A percentile compares a stretch with the other conserved stretches of the same genome.
These are phyloP conservation scores for Bucorvus abyssinicus DNA, from an alignment of 2,797 vertebrate species.

Conservation along the genomic window DNA sequence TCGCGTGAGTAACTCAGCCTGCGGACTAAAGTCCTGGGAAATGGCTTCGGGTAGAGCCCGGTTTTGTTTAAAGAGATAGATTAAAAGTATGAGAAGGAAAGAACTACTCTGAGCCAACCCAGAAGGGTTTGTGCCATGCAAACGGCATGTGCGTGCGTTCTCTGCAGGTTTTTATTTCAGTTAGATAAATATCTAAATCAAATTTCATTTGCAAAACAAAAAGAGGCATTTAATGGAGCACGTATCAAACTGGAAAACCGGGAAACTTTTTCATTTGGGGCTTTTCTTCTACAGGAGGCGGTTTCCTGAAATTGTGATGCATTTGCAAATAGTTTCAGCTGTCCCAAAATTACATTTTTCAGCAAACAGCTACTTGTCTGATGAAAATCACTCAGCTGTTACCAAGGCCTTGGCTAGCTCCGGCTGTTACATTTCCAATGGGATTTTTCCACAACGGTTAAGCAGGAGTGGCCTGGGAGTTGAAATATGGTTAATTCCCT, in stretches of 20 bases:
- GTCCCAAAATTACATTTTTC: constrained; percentile 63
- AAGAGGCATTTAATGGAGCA: constrained; percentile 3
- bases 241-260: background rate
- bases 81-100: constrained; percentile 15
- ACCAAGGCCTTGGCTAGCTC: constrained; percentile 52
- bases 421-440: constrained; percentile 27
- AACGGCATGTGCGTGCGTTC: background rate
- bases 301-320: constrained; percentile 54
- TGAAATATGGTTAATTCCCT: constrained; percentile 13
- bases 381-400: constrained; percentile 68
- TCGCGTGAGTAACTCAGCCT: background rate
- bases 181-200: constrained; percentile 43
- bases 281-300: constrained; percentile 7
- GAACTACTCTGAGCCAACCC: background rate
- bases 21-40: background rate
- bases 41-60: background rate
- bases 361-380: constrained; percentile 65
- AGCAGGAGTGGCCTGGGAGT: constrained; percentile 10
- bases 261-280: constrained; percentile 28
- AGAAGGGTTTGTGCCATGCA: background rate
- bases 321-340: constrained; percentile 69
- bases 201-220: constrained; percentile 37
- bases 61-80: constrained; percentile 44
- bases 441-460: constrained; percentile 32
- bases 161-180: constrained; percentile 33